Conservation (phyloP, 2,113 vertebrate species). For the Cichladusa arquata region DNA sequence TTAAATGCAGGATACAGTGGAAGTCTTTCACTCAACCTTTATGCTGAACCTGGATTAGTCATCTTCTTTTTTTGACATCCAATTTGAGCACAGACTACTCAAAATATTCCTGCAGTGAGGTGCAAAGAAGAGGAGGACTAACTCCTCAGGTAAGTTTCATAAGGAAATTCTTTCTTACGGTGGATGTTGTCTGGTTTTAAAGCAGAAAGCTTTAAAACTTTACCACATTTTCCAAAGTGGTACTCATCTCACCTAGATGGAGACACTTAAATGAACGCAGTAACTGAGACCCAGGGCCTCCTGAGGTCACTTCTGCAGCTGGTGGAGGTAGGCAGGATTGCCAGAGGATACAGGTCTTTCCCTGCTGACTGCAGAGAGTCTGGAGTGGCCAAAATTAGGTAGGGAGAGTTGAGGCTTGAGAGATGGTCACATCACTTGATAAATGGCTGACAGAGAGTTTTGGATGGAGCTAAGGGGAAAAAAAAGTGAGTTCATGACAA, state of each 20-base stretch:
- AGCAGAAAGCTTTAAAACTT: background rate
- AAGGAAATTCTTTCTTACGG: background rate
- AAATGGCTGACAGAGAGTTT: background rate
- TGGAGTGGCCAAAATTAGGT: background rate
- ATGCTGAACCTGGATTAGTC: background rate
- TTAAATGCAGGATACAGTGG: background rate
- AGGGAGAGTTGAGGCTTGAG: background rate
- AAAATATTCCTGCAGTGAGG: background rate
- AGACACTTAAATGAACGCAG: background rate
- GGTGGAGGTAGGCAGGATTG: background rate
- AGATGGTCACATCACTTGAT: background rate
- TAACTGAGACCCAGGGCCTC: background rate
- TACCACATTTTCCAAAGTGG: background rate
- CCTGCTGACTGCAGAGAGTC: background rate
- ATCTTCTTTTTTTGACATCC: background rate
- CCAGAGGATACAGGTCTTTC: background rate
- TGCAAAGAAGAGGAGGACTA: background rate
- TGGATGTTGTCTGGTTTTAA: background rate
- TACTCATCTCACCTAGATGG: background rate
- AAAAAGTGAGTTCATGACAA: background rate
- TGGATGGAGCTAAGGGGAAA: background rate
- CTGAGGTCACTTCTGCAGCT: background rate
- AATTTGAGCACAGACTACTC: background rate
- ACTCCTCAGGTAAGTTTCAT: background rate
- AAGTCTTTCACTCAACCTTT: background rate